Conservation (phyloP, 2,888 invertebrate species). For the Dione juno region DNA sequence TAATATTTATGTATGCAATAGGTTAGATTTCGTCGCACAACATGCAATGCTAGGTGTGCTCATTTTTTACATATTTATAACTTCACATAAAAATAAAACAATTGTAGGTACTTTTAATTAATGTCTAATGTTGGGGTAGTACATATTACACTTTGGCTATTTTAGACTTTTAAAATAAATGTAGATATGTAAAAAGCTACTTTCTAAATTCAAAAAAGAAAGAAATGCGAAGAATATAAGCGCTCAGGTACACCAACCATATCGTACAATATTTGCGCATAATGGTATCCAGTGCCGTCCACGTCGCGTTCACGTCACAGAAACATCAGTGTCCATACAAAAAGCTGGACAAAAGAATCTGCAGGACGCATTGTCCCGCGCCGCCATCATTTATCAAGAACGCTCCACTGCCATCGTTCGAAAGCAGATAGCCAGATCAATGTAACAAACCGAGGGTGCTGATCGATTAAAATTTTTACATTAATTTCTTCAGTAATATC, state of each 20-base stretch:
- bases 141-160: too few species aligned
- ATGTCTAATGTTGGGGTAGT: background rate
- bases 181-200: background rate
- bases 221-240: constrained; percentile 7
- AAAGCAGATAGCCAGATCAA: constrained; percentile 75
- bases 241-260: constrained; percentile 1
- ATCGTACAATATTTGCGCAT: constrained; percentile 42
- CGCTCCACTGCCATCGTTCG: constrained; percentile 75
- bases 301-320: constrained; percentile 66
- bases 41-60: too few species aligned
- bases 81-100: too few species aligned
- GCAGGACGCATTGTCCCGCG: constrained; percentile 75
- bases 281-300: constrained; percentile 52
- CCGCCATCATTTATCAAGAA: constrained; percentile 77
- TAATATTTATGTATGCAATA: background rate
- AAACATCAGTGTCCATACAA: constrained; percentile 78
- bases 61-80: too few species aligned
- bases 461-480: constrained; percentile 35
- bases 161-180: background rate
- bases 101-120: too few species aligned
- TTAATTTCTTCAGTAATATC: constrained; percentile 23
- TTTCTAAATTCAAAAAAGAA: background rate
- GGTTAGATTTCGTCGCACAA: background rate
- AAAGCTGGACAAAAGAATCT: constrained; percentile 79
- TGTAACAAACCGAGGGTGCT: constrained; percentile 51